Conservation (phyloP, 1,140 invertebrate species). For the Zaprionus gabonicus region DNA sequence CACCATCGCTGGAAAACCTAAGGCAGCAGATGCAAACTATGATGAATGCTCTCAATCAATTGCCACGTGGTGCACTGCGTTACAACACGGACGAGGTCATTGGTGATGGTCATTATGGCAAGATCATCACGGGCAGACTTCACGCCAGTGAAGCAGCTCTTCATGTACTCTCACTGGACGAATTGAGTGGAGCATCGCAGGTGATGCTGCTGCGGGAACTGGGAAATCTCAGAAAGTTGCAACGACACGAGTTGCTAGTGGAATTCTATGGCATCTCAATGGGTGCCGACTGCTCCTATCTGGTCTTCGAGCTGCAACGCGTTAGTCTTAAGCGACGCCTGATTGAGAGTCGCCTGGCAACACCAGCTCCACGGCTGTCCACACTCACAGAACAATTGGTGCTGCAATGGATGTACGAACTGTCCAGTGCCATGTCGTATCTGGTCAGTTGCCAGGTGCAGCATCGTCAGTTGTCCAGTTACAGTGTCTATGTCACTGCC, state of each 20-base stretch:
- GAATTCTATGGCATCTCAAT: constrained; percentile 92
- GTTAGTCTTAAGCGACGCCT: constrained; percentile 88
- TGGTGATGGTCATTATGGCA: constrained; percentile 90
- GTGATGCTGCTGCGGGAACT: constrained; percentile 90
- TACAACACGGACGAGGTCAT: constrained; percentile 88
- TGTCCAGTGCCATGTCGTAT: constrained; percentile 89
- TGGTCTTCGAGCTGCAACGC: constrained; percentile 89
- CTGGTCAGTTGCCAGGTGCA: constrained; percentile 87
- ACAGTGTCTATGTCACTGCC: constrained; percentile 87
- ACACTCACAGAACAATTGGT: constrained; percentile 84
- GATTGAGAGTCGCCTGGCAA: constrained; percentile 65
- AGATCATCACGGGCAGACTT: constrained; percentile 88
- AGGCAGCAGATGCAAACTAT: constrained; percentile 86
- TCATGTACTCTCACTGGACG: constrained; percentile 85
- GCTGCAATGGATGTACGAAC: constrained; percentile 84
- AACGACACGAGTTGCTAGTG: constrained; percentile 89
- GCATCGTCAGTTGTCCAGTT: constrained; percentile 90
- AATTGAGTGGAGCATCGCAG: constrained; percentile 87
- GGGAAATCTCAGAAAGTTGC: constrained; percentile 89
- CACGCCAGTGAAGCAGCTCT: constrained; percentile 49
- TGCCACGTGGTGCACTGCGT: constrained; percentile 89
- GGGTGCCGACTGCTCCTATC: constrained; percentile 89
- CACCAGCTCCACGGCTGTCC: constrained; percentile 85
- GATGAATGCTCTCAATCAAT: constrained; percentile 85
- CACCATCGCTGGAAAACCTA: constrained; percentile 87